Evolutionary conservation across 2,888 invertebrate species (phyloP).

Genomic region (Homarus gammarus): DNA sequence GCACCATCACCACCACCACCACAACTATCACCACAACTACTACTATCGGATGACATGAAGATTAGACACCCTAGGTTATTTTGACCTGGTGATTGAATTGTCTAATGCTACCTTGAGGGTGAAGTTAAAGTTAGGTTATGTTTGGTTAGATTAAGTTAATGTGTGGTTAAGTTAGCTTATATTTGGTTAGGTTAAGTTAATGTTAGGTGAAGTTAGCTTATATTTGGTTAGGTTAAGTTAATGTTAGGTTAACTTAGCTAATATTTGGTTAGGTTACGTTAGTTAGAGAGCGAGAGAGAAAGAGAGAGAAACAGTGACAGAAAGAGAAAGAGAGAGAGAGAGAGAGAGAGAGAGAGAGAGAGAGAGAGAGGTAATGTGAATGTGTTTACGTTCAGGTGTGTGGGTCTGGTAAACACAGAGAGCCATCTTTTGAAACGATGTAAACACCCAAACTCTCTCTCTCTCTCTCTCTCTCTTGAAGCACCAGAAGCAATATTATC

Average conservation of each 20-base stretch:
- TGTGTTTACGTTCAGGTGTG: constrained; percentile 75
- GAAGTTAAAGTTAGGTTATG: too few relatives aligned
- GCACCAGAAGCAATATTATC: background rate
- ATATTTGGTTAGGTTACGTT: background rate
- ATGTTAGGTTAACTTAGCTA: too few relatives aligned
- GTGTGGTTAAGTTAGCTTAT: background rate
- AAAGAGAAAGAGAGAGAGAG: background rate
- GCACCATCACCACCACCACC: too few relatives aligned
- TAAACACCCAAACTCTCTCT: too few relatives aligned
- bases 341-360: background rate
- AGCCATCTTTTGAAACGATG: constrained; percentile 74
- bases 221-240: too few relatives aligned
- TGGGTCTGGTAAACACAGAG: constrained; percentile 80
- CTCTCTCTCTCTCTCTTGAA: too few relatives aligned
- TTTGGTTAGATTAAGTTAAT: background rate
- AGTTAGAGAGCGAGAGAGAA: background rate
- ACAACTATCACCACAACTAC: too few relatives aligned
- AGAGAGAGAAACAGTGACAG: background rate
- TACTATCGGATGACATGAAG: too few relatives aligned
- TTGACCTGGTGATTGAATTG: too few relatives aligned
- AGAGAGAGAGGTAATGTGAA: background rate
- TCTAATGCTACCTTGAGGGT: too few relatives aligned
- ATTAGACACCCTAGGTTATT: too few relatives aligned
- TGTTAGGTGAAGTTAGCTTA: background rate
- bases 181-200: background rate